These are phyloP conservation scores for Erythrocercus mccallii DNA, from an alignment of 2,113 vertebrate genomes.

Conservation along the genomic window DNA sequence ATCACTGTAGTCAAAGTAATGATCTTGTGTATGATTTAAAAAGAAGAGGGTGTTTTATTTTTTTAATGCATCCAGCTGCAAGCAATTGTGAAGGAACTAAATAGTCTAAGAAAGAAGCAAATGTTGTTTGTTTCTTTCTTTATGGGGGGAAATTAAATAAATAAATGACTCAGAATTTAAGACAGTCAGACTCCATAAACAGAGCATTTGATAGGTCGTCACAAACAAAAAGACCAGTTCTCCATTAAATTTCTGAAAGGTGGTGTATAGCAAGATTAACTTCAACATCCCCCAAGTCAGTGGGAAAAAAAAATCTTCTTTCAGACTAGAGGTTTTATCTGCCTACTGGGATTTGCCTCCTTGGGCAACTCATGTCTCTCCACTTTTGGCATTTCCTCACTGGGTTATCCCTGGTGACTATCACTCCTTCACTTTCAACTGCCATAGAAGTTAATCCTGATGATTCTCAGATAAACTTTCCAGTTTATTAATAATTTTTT, in stretches of 20 bases:
- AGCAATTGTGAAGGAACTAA: slow-evolving; percentile 83
- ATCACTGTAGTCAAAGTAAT: slow-evolving; percentile 81
- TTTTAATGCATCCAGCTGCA: slow-evolving; percentile 85
- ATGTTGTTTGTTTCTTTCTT: slow-evolving; percentile 26
- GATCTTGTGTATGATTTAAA: slow-evolving; percentile 89
- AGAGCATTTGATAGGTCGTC: not conserved
- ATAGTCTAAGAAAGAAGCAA: slow-evolving; percentile 36
- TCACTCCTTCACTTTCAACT: not conserved
- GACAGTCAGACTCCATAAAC: not conserved
- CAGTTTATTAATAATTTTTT: not conserved
- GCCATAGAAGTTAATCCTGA: not conserved
- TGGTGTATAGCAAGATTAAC: not conserved
- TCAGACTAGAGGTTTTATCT: not conserved
- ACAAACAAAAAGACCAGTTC: not conserved
- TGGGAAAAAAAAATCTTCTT: not conserved
- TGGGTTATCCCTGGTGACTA: not conserved
- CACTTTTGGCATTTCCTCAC: not conserved
- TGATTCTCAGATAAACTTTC: not conserved
- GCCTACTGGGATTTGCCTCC: not conserved
- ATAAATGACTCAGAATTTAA: not conserved
- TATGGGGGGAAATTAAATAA: slow-evolving; percentile 32
- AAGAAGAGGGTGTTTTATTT: slow-evolving; percentile 60
- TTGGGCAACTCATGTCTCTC: not conserved
- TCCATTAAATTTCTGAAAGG: not conserved
- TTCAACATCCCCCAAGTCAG: not conserved